phyloP scores from a whole-genome alignment of 2,113 vertebrate genomes.

The Ramphastos sulfuratus region DNA sequence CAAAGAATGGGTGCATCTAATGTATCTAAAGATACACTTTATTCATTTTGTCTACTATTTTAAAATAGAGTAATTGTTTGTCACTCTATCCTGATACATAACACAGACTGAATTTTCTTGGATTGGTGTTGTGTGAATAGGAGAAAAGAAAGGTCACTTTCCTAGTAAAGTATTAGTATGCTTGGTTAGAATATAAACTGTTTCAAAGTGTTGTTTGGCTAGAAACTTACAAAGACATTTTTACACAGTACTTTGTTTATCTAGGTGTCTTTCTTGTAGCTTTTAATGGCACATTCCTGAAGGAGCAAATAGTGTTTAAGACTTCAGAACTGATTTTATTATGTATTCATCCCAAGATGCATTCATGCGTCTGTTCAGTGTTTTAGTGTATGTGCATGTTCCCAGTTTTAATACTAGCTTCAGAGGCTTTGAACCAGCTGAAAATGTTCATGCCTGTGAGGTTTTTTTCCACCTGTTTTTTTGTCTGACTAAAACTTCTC shows the following conservation, averaged over 20 bases:
- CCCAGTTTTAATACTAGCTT: slow-evolving; percentile 30
- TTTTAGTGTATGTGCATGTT: slow-evolving; percentile 14
- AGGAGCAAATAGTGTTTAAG: slow-evolving; percentile 51
- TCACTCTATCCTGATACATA: background rate
- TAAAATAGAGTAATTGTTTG: background rate
- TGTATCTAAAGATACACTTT: background rate
- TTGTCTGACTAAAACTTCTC: background rate
- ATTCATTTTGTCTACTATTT: background rate
- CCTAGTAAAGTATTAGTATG: slow-evolving; percentile 4
- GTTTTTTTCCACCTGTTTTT: background rate
- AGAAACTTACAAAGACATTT: slow-evolving; percentile 8
- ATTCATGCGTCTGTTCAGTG: slow-evolving; percentile 59
- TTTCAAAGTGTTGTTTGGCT: slow-evolving; percentile 42
- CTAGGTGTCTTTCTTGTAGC: slow-evolving; percentile 43
- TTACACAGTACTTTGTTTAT: slow-evolving; percentile 61
- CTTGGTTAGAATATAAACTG: slow-evolving; percentile 37
- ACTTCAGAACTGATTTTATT: slow-evolving; percentile 18
- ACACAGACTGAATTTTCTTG: slow-evolving; percentile 6
- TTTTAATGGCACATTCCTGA: slow-evolving; percentile 60
- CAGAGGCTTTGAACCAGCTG: slow-evolving; percentile 45
- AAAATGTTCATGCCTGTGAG: background rate
- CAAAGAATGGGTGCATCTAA: background rate
- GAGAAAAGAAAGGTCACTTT: background rate
- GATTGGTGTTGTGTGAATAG: slow-evolving; percentile 27
- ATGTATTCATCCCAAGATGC: slow-evolving; percentile 39